phyloP scores from a whole-genome alignment of 2,888 invertebrate species.

The Spicauda simplicius region DNA sequence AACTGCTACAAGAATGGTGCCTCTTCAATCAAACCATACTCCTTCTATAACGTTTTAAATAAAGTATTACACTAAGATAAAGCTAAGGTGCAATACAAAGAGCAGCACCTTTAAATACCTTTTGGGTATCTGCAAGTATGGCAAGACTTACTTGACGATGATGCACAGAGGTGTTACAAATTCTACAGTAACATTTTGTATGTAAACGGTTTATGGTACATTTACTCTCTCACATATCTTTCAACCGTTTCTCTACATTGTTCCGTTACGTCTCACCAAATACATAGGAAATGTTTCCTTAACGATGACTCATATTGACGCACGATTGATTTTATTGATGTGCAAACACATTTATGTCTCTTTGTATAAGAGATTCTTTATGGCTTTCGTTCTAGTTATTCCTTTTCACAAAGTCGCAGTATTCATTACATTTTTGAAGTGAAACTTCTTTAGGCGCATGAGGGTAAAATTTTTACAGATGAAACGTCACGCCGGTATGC shows the following conservation, averaged over 20 bases:
- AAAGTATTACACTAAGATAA: too few relatives aligned
- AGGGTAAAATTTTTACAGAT: too few relatives aligned
- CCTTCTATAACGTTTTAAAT: too few relatives aligned
- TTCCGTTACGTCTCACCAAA: slow-evolving; percentile 37
- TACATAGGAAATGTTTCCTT: slow-evolving; percentile 41
- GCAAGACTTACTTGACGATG: too few relatives aligned
- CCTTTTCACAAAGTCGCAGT: slow-evolving; percentile 25
- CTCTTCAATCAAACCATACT: too few relatives aligned
- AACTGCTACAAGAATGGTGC: too few relatives aligned
- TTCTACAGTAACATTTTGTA: background rate
- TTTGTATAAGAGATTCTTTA: slow-evolving; percentile 60
- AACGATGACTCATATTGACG: slow-evolving; percentile 54
- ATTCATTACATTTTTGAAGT: background rate
- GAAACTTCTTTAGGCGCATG: too few relatives aligned
- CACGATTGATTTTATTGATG: slow-evolving; percentile 66
- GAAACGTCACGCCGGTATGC: too few relatives aligned
- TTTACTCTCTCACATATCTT: slow-evolving; percentile 2
- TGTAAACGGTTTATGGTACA: background rate
- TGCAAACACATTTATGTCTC: slow-evolving; percentile 67
- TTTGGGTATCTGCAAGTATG: too few relatives aligned
- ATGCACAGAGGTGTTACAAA: background rate
- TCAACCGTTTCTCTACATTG: slow-evolving; percentile 11
- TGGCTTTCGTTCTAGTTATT: slow-evolving; percentile 48
- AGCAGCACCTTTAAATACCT: too few relatives aligned
- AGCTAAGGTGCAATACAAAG: too few relatives aligned